A percentile compares a stretch with the other conserved stretches of the same genome.
phyloP scores from a whole-genome alignment of 2,113 vertebrate genomes.

The Balaenoptera acutorostrata region DNA sequence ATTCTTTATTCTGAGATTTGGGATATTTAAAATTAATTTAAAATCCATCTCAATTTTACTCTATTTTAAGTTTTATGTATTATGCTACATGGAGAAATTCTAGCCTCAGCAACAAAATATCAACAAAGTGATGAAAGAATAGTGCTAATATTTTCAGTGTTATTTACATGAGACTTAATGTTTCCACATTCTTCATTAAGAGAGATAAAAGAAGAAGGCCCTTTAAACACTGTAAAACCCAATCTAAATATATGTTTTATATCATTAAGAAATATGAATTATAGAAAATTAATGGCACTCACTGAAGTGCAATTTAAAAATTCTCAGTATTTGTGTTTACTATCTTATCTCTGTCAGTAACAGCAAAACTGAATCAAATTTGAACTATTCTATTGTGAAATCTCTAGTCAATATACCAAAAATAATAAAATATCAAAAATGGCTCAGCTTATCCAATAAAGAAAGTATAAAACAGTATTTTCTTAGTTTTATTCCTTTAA shows the following conservation, averaged over 20 bases:
- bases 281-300: background rate
- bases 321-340: background rate
- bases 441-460: conserved; percentile 24
- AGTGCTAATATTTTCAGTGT: background rate
- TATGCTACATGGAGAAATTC: background rate
- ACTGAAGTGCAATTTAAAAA: conserved; percentile 15
- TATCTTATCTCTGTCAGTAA: conserved; percentile 28
- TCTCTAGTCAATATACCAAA: conserved; percentile 3
- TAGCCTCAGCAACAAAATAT: background rate
- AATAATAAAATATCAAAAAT: conserved; percentile 46
- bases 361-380: conserved; percentile 14
- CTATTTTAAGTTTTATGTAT: background rate
- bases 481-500: background rate
- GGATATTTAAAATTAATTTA: background rate
- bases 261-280: background rate
- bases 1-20: background rate
- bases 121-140: background rate
- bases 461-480: background rate
- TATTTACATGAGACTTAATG: background rate
- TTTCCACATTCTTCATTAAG: background rate
- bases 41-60: background rate
- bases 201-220: background rate
- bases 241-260: background rate
- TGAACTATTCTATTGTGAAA: background rate
- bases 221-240: background rate